phyloP scores from a whole-genome alignment of 2,888 invertebrate genomes.

The Dione vanillae region DNA sequence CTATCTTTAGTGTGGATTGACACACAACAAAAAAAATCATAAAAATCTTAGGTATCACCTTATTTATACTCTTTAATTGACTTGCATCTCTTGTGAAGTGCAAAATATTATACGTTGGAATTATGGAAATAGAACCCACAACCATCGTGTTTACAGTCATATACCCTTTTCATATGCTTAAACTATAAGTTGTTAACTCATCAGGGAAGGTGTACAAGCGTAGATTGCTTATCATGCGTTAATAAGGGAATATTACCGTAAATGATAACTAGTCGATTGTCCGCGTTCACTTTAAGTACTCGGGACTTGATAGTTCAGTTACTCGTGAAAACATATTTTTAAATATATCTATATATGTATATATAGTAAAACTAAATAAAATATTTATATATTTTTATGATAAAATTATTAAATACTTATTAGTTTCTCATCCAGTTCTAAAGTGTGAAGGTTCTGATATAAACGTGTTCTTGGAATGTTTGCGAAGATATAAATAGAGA shows the following conservation, averaged over 20 bases:
- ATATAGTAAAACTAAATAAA: too few relatives aligned
- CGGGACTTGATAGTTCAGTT: not conserved
- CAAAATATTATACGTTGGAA: too few relatives aligned
- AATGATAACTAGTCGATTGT: constrained; percentile 15
- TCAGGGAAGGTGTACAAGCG: constrained; percentile 7
- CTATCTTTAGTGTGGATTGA: too few relatives aligned
- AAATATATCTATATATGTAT: not conserved
- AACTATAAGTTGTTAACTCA: not conserved
- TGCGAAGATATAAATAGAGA: constrained; percentile 1
- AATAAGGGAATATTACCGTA: constrained; percentile 45
- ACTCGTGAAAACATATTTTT: not conserved
- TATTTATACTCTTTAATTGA: too few relatives aligned
- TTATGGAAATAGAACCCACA: too few relatives aligned
- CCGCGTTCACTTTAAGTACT: constrained; percentile 19
- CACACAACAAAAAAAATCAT: too few relatives aligned
- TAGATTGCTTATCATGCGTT: constrained; percentile 43
- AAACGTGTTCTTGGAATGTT: not conserved
- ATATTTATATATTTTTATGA: too few relatives aligned
- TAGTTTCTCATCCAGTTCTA: not conserved
- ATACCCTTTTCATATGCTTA: not conserved
- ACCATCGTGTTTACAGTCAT: too few relatives aligned
- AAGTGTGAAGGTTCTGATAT: not conserved
- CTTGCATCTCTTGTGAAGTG: too few relatives aligned
- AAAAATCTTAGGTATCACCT: too few relatives aligned
- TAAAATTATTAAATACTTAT: not conserved